Evolutionary conservation across 2,113 vertebrate genomes (phyloP).

Genomic region (Erythrolamprus reginae): DNA sequence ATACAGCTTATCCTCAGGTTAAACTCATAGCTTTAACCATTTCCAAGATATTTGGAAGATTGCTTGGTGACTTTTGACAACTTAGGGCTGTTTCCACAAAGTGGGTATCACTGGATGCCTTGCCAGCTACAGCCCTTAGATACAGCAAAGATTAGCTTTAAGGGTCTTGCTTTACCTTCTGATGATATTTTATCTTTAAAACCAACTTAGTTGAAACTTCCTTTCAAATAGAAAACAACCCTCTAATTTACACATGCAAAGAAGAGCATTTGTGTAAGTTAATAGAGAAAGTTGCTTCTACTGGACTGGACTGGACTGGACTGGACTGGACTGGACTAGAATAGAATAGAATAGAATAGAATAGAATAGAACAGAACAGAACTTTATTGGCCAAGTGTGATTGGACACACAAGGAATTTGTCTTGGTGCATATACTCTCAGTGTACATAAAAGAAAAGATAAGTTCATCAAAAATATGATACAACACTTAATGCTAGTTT

Average conservation of each 20-base stretch:
- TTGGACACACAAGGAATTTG: too few relatives aligned
- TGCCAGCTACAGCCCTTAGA: neutral
- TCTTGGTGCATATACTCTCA: too few relatives aligned
- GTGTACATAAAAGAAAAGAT: too few relatives aligned
- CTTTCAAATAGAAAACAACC: neutral
- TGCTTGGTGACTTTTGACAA: neutral
- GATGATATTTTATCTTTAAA: neutral
- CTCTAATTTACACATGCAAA: neutral
- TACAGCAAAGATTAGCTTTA: neutral
- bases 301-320: too few relatives aligned
- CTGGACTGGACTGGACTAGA: too few relatives aligned
- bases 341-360: too few relatives aligned
- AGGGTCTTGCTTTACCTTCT: neutral
- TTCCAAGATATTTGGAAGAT: neutral
- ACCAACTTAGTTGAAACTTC: neutral
- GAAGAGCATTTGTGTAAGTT: neutral
- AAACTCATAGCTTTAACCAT: too few relatives aligned
- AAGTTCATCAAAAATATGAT: too few relatives aligned
- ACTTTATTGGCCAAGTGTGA: too few relatives aligned
- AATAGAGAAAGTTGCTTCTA: neutral
- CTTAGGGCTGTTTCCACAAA: neutral
- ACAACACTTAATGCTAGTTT: too few relatives aligned
- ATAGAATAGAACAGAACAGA: too few relatives aligned
- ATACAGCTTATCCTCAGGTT: too few relatives aligned
- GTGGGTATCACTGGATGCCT: neutral